These are phyloP conservation scores for Balanococcus diminutus DNA, from an alignment of 2,888 invertebrate genomes.

Conservation along the genomic window DNA sequence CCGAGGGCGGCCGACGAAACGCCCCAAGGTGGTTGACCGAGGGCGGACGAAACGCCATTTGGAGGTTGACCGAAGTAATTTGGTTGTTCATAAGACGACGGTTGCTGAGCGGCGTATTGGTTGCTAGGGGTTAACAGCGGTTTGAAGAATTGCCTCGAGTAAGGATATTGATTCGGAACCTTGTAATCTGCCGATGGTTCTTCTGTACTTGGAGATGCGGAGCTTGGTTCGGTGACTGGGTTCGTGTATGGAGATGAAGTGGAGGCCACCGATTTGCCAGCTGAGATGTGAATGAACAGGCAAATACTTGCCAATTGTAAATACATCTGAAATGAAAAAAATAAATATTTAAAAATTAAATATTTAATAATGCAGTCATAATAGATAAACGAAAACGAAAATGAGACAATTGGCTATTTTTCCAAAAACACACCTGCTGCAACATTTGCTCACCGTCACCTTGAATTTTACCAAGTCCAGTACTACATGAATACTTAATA, in stretches of 20 bases:
- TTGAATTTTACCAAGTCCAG: no score
- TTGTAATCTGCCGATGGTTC: conserved; percentile 41
- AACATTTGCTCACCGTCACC: no score
- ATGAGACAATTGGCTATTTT: no score
- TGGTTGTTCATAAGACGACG: conserved; percentile 6
- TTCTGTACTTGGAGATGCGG: conserved; percentile 18
- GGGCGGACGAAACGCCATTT: no score
- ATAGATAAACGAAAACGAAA: no score
- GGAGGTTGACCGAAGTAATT: no score
- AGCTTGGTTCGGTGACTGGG: neutral
- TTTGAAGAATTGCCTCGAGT: conserved; percentile 48
- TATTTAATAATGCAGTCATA: no score
- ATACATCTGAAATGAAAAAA: conserved; percentile 36
- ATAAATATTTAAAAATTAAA: no score
- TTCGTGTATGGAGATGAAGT: conserved; percentile 29
- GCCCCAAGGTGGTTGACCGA: no score
- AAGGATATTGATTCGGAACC: conserved; percentile 33
- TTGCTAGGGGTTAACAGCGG: conserved; percentile 10
- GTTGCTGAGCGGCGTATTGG: conserved; percentile 23
- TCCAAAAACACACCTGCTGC: no score
- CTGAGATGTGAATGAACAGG: neutral
- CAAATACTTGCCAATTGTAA: neutral
- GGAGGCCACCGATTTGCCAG: conserved; percentile 30
- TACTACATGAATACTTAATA: no score
- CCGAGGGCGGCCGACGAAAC: no score